A percentile compares a stretch with the other conserved stretches of the same genome.
Evolutionary conservation across 2,113 vertebrate species (phyloP).

Genomic region (Pelecanoides urinatrix): DNA sequence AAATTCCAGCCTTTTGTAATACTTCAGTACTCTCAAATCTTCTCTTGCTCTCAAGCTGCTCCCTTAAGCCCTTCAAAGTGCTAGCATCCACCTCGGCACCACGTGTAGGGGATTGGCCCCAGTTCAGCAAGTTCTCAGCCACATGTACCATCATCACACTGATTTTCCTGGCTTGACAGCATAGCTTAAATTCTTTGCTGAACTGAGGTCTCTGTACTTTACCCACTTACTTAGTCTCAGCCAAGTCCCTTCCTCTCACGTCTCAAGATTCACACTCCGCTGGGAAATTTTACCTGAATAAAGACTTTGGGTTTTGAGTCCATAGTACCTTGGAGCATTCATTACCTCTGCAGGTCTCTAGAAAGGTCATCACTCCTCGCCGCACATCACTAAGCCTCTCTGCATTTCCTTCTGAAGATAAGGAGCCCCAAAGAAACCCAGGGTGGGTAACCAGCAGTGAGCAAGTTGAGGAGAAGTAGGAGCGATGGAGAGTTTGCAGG

Average conservation of each 20-base stretch:
- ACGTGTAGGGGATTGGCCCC: not conserved
- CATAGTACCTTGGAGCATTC: not conserved
- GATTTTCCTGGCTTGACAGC: not conserved
- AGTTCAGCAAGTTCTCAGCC: not conserved
- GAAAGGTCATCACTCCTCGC: not conserved
- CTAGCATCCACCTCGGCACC: accelerated
- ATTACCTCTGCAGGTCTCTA: not conserved
- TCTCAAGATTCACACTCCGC: not conserved
- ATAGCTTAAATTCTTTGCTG: not conserved
- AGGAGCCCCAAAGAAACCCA: not conserved
- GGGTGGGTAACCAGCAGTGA: not conserved
- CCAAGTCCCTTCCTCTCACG: not conserved
- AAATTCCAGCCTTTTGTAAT: not conserved
- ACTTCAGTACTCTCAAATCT: not conserved
- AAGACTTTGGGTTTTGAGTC: not conserved
- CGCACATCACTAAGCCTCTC: not conserved
- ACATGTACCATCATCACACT: not conserved
- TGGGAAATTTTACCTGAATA: not conserved
- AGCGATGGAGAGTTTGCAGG: not conserved
- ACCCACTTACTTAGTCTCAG: not conserved
- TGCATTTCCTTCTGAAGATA: not conserved
- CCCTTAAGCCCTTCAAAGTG: not conserved
- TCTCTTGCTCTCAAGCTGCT: not conserved
- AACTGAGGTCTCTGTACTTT: not conserved
- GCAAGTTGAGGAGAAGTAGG: not conserved